Evolutionary conservation across 2,113 vertebrate species (phyloP), one percentile per base, ranked within the genome.

Genomic region (Lutjanus erythropterus): DNA sequence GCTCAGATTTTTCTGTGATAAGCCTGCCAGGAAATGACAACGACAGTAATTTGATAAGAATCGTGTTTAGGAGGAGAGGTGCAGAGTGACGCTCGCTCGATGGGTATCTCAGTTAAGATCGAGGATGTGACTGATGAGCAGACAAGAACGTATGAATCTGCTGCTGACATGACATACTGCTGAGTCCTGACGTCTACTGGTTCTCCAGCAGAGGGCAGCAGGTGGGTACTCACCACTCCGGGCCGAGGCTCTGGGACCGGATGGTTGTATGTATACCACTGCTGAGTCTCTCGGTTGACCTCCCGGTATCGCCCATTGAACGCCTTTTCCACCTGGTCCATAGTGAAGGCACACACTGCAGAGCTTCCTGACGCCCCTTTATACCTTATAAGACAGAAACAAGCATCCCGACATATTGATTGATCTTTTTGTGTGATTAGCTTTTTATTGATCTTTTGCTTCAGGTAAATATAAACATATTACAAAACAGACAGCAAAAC

Each of bases 241-340:
- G 98, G 98, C 49, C 97, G 94, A 0, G 98, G 98, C 12, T 96
- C 95, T 0, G 97, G 97, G 50, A 96, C 93, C 0, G 93, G 90
- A 73, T 96, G 85, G 16, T 97, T 97, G 92, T 96, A 97, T 0
- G 97, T 97, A 92, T 98, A 97, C 98, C 98, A 99, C 93, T 98
- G 98, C 92, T 97, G 98, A 0, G 97, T 99, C 84, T 98, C 97
- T 0, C 98, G 94, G 92, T 99, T 99, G 84, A 99, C 96, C 75
- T 98, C 97, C 27, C 97, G 96, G 92, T 98, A 99, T 58, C 97
- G 96, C 37, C 98, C 97, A 0, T 67, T 64, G 52, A 99, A 99
- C 16, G 95, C 96, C 0, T 74, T 94, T 81, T 96, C 95, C 82
- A 99, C 97, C 0, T 97, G 96, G 1, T 47, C 91, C 97, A 99